phyloP scores from a whole-genome alignment of 2,888 invertebrate species.

The Sphaerophoria taeniata region DNA sequence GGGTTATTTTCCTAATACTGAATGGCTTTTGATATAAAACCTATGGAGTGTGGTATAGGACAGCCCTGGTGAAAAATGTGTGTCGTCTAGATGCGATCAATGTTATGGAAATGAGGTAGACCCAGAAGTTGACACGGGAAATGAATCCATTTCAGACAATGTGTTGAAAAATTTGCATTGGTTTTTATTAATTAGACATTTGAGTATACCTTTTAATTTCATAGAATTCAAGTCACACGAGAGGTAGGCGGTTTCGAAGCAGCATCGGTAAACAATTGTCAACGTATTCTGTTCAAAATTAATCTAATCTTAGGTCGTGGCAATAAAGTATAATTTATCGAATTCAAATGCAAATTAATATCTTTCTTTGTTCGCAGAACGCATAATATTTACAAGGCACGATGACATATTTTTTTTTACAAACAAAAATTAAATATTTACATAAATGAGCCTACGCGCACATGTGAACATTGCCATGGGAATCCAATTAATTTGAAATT shows the following conservation, averaged over 20 bases:
- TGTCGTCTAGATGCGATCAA: not conserved
- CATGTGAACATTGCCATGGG: not conserved
- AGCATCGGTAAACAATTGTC: conserved; percentile 5
- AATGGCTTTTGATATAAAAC: not conserved
- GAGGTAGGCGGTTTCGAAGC: conserved; percentile 5
- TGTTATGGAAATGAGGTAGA: not conserved
- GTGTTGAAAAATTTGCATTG: conserved; percentile 35
- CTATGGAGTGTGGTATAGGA: not conserved
- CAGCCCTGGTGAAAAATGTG: conserved; percentile 11
- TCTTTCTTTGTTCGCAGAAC: not conserved
- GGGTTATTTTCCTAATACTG: not conserved
- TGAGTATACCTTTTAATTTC: conserved; percentile 37
- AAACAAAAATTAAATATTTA: conserved; percentile 17
- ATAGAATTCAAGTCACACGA: conserved; percentile 1
- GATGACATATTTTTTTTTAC: conserved; percentile 4
- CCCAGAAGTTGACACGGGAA: not conserved
- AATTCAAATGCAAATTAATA: conserved; percentile 29
- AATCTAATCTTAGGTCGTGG: conserved; percentile 26
- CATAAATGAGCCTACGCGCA: conserved; percentile 14
- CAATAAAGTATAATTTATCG: conserved; percentile 41
- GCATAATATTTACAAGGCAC: not conserved
- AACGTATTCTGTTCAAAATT: conserved; percentile 21
- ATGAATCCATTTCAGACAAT: conserved; percentile 7
- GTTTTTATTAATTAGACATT: conserved; percentile 36
- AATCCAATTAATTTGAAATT: conserved; percentile 30